A percentile compares a stretch with the other conserved stretches of the same genome.
phyloP scores from a whole-genome alignment of 1,140 invertebrate genomes.

The Gonioctena quinquepunctata region DNA sequence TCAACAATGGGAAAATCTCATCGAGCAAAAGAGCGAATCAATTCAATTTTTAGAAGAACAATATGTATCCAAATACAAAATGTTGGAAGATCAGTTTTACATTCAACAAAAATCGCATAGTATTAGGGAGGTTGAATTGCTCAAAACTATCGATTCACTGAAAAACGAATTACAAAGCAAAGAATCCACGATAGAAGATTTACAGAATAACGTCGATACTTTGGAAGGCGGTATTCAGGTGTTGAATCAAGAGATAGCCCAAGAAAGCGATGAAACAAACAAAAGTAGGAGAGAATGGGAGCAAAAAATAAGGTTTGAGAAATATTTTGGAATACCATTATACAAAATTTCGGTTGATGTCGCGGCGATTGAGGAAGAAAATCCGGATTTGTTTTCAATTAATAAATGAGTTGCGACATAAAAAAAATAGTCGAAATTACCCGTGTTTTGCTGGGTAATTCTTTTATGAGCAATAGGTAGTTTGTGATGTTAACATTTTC shows the following conservation, averaged over 20 bases:
- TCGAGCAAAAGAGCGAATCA: conserved; percentile 60
- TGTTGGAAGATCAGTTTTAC: conserved; percentile 55
- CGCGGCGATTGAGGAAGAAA: no score
- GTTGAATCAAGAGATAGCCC: conserved; percentile 51
- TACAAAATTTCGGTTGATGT: no score
- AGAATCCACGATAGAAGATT: conserved; percentile 49
- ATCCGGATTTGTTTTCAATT: no score
- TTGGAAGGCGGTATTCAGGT: conserved; percentile 55
- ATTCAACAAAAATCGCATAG: conserved; percentile 52
- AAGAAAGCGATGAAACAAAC: conserved; percentile 40
- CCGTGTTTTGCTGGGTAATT: no score
- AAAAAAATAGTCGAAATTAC: no score
- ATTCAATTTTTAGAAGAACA: conserved; percentile 58
- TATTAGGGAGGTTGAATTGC: conserved; percentile 49
- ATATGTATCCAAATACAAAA: conserved; percentile 59
- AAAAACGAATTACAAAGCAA: conserved; percentile 52
- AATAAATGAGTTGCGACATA: no score
- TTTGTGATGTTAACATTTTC: no score
- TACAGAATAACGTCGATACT: conserved; percentile 54
- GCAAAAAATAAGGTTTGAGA: conserved; percentile 53
- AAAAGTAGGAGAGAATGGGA: conserved; percentile 47
- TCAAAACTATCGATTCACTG: conserved; percentile 52
- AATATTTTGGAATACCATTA: no score
- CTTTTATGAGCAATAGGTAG: no score
- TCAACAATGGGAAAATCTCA: conserved; percentile 60